phyloP scores from a whole-genome alignment of 2,888 invertebrate species.

The Cordylochernes scorpioides region DNA sequence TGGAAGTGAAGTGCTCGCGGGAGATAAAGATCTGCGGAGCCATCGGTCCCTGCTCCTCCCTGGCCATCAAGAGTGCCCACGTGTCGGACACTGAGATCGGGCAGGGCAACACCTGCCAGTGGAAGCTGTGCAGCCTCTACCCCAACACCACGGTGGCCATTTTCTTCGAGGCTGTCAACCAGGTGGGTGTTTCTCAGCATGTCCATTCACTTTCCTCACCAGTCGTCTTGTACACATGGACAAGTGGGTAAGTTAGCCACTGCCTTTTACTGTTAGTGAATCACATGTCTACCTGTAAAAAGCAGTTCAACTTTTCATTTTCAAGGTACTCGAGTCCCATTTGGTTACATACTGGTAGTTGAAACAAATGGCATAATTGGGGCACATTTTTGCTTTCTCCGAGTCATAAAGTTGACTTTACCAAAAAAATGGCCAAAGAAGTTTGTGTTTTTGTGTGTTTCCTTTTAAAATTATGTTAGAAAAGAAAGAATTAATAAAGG shows the following conservation, averaged over 20 bases:
- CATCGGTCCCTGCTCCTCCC: conserved; percentile 81
- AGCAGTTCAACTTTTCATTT: too few relatives aligned
- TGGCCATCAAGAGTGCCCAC: conserved; percentile 64
- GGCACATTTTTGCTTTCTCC: too few relatives aligned
- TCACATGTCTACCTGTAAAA: too few relatives aligned
- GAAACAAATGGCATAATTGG: too few relatives aligned
- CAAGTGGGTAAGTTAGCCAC: neutral
- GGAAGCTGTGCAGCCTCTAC: conserved; percentile 86
- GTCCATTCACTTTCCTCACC: neutral
- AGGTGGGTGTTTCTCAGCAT: conserved; percentile 13
- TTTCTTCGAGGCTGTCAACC: conserved; percentile 63
- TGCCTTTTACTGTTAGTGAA: too few relatives aligned
- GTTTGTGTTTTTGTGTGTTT: too few relatives aligned
- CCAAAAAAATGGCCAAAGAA: too few relatives aligned
- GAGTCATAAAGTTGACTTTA: too few relatives aligned
- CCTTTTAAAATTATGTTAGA: too few relatives aligned
- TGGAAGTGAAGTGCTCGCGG: conserved; percentile 85
- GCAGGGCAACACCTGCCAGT: conserved; percentile 85
- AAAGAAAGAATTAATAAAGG: too few relatives aligned
- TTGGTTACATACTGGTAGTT: too few relatives aligned
- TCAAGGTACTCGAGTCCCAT: too few relatives aligned
- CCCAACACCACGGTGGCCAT: conserved; percentile 75
- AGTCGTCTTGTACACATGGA: neutral
- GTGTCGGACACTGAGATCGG: conserved; percentile 94
- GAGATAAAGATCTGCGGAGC: conserved; percentile 83